Conservation (phyloP, 2,797 vertebrate genomes). For the Sebastes jordani region DNA sequence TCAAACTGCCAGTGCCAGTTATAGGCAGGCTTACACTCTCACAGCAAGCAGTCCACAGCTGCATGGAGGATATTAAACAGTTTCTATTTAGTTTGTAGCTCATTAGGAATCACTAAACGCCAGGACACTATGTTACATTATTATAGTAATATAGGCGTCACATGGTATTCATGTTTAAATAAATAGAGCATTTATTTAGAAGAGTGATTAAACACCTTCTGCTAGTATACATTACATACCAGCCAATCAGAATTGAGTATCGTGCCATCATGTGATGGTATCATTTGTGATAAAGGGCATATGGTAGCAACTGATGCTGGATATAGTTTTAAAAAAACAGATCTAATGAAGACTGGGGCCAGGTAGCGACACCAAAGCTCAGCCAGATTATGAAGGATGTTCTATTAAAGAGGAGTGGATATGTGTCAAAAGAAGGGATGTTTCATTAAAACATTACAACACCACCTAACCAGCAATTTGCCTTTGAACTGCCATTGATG, state of each 20-base stretch:
- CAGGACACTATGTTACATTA: neutral
- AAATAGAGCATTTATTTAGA: neutral
- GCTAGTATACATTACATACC: neutral
- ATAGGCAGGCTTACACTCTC: neutral
- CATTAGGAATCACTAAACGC: conserved; percentile 16
- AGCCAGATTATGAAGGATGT: conserved; percentile 6
- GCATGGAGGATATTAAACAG: neutral
- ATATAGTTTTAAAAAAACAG: neutral
- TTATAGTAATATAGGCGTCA: neutral
- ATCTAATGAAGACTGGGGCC: neutral
- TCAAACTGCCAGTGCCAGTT: conserved; percentile 50
- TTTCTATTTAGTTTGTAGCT: conserved; percentile 4
- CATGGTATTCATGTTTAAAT: neutral
- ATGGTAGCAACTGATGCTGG: neutral
- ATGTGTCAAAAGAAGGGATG: neutral
- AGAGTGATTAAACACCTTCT: neutral
- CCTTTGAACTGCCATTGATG: neutral
- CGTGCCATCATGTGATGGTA: neutral
- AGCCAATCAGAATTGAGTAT: neutral
- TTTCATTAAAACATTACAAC: conserved; percentile 9
- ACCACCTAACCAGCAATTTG: neutral
- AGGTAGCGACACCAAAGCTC: neutral
- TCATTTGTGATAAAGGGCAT: neutral
- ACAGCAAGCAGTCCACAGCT: neutral
- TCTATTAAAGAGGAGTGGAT: neutral